phyloP scores from a whole-genome alignment of 1,140 invertebrate genomes.

The Neelides sp. region DNA sequence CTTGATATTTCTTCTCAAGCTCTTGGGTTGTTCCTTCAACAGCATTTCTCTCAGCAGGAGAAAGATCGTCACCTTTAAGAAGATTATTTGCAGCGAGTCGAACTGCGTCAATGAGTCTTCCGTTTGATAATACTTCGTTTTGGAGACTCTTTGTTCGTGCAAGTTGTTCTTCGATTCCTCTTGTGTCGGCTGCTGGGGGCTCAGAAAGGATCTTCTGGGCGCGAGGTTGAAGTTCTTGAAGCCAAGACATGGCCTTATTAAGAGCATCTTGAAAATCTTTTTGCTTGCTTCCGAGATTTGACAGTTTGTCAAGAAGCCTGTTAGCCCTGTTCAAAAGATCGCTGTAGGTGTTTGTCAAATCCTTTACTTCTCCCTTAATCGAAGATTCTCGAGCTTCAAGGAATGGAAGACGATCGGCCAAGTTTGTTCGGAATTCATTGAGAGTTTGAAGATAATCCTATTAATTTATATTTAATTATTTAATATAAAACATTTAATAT shows the following conservation, averaged over 20 bases:
- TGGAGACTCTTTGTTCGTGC: slow-evolving; percentile 68
- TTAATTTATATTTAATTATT: neutral
- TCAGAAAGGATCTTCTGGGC: slow-evolving; percentile 54
- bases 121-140: slow-evolving; percentile 73
- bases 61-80: slow-evolving; percentile 61
- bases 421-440: slow-evolving; percentile 68
- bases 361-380: slow-evolving; percentile 54
- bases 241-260: slow-evolving; percentile 68
- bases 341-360: slow-evolving; percentile 39
- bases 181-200: slow-evolving; percentile 69
- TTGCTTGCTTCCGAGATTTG: slow-evolving; percentile 61
- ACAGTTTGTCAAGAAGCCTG: slow-evolving; percentile 60
- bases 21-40: slow-evolving; percentile 65
- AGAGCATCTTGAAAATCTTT: slow-evolving; percentile 69
- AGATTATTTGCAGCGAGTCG: slow-evolving; percentile 47
- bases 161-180: slow-evolving; percentile 74
- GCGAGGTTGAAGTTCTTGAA: slow-evolving; percentile 54
- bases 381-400: slow-evolving; percentile 58
- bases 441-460: slow-evolving; percentile 63
- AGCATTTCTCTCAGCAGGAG: slow-evolving; percentile 57
- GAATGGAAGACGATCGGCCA: slow-evolving; percentile 64
- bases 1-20: slow-evolving; percentile 61
- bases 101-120: slow-evolving; percentile 65
- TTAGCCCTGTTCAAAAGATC: slow-evolving; percentile 68
- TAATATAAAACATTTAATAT: too few relatives aligned